These are phyloP conservation scores for Dicycla oo DNA, from an alignment of 2,888 invertebrate species.

Conservation along the genomic window DNA sequence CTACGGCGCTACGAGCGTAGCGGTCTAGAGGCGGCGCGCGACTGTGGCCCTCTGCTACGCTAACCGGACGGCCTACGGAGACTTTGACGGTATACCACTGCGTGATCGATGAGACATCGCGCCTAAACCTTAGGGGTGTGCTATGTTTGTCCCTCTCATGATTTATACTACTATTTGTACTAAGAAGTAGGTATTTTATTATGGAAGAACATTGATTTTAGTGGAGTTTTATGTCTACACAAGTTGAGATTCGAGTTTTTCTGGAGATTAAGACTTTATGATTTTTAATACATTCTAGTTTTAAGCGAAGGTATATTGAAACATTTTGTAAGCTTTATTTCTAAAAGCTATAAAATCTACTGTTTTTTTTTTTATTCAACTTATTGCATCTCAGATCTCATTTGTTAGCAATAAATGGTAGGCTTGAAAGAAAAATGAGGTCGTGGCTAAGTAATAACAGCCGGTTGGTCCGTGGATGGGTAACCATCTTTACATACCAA, in stretches of 20 bases:
- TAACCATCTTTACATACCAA: too few relatives aligned
- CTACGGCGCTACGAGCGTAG: constrained; percentile 76
- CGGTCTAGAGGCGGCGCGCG: constrained; percentile 78
- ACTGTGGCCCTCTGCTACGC: constrained; percentile 71
- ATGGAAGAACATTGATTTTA: constrained; percentile 9
- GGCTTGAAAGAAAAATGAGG: too few relatives aligned
- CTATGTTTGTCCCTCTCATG: constrained; percentile 60
- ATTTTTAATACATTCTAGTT: background rate
- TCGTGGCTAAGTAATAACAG: too few relatives aligned
- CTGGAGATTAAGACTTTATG: background rate
- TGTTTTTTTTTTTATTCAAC: background rate
- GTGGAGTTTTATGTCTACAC: background rate
- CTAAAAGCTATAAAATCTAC: background rate
- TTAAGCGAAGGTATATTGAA: background rate
- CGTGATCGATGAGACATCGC: constrained; percentile 74
- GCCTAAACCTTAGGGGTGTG: constrained; percentile 59
- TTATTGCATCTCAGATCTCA: background rate
- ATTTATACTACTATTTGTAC: constrained; percentile 60
- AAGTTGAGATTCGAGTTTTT: background rate
- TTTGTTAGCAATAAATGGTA: background rate
- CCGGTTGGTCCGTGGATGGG: too few relatives aligned
- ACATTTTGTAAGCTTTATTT: background rate
- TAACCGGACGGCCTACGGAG: constrained; percentile 59
- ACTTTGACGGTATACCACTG: constrained; percentile 58
- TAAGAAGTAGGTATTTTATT: constrained; percentile 19